These are phyloP conservation scores for Elanus axillaris DNA, from an alignment of 2,113 vertebrate genomes.

Conservation along the genomic window DNA sequence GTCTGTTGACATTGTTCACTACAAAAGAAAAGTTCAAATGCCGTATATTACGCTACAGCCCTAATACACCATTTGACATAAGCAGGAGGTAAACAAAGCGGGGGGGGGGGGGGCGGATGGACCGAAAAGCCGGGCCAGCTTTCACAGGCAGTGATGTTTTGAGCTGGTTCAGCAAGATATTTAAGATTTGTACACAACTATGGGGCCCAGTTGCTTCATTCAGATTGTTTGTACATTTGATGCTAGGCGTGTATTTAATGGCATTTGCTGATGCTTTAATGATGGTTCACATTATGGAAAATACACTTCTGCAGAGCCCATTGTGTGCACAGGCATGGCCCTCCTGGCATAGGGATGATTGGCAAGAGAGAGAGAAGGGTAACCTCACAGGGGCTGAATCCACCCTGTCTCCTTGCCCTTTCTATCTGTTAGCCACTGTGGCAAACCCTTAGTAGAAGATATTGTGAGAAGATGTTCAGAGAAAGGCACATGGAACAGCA, in stretches of 20 bases:
- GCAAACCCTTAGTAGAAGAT: background rate
- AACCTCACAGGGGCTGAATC: background rate
- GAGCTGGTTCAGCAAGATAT: background rate
- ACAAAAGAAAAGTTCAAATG: conserved; percentile 37
- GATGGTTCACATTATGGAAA: background rate
- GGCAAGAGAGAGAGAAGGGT: background rate
- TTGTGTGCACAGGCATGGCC: background rate
- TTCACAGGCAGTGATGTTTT: background rate
- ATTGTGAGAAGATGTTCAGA: background rate
- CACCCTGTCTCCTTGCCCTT: background rate
- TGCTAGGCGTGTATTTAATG: background rate
- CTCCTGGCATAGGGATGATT: background rate
- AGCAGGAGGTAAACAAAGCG: conserved; percentile 4
- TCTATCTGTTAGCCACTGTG: background rate
- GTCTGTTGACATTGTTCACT: conserved; percentile 18
- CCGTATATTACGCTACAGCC: background rate
- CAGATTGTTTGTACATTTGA: background rate
- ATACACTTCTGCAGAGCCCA: accelerated
- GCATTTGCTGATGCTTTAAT: background rate
- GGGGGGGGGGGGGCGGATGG: accelerated
- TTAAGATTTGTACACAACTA: background rate
- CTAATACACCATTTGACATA: background rate
- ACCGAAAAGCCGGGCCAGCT: background rate
- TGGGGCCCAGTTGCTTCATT: background rate
- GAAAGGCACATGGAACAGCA: background rate